Percentiles rank a stretch among this genome's conserved stretches.
phyloP scores from a whole-genome alignment of 1,140 invertebrate species.

The Chironomus striatipennis region DNA sequence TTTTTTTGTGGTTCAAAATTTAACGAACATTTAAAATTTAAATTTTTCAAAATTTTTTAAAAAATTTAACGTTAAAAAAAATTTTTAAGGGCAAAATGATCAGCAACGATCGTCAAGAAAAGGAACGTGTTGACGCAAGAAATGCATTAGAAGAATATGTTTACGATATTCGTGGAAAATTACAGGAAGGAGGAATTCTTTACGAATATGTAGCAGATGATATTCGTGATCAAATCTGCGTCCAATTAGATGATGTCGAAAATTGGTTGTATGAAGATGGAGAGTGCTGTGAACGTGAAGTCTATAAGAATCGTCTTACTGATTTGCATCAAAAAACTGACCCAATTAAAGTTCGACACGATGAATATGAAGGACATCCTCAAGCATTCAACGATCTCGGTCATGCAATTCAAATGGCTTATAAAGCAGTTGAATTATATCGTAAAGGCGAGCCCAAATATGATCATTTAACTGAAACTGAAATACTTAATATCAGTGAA shows the following conservation, averaged over 20 bases:
- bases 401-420: slow-evolving; percentile 58
- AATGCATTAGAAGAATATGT: slow-evolving; percentile 98
- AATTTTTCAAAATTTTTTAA: background rate
- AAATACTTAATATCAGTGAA: slow-evolving; percentile 62
- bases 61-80: too few species aligned
- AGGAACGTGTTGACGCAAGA: slow-evolving; percentile 86
- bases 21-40: slow-evolving; percentile 27
- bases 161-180: slow-evolving; percentile 85
- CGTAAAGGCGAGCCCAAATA: slow-evolving; percentile 69
- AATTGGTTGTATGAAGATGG: slow-evolving; percentile 93
- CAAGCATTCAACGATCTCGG: slow-evolving; percentile 67
- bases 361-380: slow-evolving; percentile 70
- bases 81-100: slow-evolving; percentile 77
- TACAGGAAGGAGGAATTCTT: slow-evolving; percentile 62
- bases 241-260: slow-evolving; percentile 74
- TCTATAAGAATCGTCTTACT: slow-evolving; percentile 49
- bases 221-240: slow-evolving; percentile 57
- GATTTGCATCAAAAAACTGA: slow-evolving; percentile 63
- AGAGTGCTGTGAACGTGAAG: slow-evolving; percentile 78
- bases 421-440: slow-evolving; percentile 60
- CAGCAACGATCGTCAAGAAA: slow-evolving; percentile 81
- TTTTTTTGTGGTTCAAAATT: too few species aligned
- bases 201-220: slow-evolving; percentile 66
- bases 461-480: slow-evolving; percentile 69
- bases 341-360: slow-evolving; percentile 69